These are phyloP conservation scores for Drosophila hydei DNA, from an alignment of 1,140 invertebrate genomes.

Conservation along the genomic window DNA sequence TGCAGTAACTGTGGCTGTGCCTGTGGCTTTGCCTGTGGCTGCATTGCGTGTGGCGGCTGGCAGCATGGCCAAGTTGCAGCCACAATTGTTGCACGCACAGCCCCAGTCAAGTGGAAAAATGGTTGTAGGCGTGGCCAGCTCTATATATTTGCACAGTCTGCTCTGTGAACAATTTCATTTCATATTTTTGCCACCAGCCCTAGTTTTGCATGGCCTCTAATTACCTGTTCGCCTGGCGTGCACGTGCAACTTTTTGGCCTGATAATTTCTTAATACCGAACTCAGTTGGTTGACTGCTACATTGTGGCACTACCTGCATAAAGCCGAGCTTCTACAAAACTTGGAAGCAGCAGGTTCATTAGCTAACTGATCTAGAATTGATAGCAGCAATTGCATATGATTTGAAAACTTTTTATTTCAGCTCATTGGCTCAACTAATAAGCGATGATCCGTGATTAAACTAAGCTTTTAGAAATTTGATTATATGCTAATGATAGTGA, in stretches of 20 bases:
- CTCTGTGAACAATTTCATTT: constrained; percentile 26
- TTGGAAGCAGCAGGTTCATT: constrained; percentile 11
- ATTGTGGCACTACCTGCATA: background rate
- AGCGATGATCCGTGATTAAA: background rate
- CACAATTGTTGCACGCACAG: constrained; percentile 78
- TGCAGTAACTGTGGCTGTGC: too few species aligned
- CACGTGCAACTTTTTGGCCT: constrained; percentile 46
- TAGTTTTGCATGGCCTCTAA: constrained; percentile 66
- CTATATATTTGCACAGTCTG: constrained; percentile 18
- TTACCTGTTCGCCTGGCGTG: constrained; percentile 59
- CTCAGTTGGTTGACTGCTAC: constrained; percentile 28
- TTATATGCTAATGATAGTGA: too few species aligned
- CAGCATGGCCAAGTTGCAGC: constrained; percentile 70
- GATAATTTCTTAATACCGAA: constrained; percentile 70
- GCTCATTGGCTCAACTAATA: background rate
- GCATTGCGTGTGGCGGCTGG: constrained; percentile 65
- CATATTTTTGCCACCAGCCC: constrained; percentile 17
- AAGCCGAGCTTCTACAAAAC: constrained; percentile 4
- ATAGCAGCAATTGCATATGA: constrained; percentile 16
- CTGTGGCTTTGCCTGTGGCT: constrained; percentile 41
- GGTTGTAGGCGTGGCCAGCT: constrained; percentile 39
- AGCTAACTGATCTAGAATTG: constrained; percentile 11
- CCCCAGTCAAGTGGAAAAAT: constrained; percentile 65
- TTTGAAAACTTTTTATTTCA: constrained; percentile 15
- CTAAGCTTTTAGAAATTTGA: background rate